Evolutionary conservation across 2,113 vertebrate species (phyloP).

Genomic region (Odocoileus virginianus): DNA sequence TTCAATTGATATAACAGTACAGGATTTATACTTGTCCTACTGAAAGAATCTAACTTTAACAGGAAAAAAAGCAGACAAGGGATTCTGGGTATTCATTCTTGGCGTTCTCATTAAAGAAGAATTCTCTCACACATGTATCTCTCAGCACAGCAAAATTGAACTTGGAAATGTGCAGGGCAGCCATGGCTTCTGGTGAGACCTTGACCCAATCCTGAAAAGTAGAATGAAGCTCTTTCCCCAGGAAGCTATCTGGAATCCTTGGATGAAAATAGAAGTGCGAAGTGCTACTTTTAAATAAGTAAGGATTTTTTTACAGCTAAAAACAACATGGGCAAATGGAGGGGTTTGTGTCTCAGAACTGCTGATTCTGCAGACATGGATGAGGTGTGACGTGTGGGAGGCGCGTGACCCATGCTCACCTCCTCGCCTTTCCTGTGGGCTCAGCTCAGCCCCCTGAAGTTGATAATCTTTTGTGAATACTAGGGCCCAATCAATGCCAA

Average conservation of each 20-base stretch:
- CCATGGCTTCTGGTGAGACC: background rate
- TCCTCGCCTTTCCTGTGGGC: background rate
- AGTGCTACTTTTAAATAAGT: conserved; percentile 46
- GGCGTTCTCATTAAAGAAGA: background rate
- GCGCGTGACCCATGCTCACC: background rate
- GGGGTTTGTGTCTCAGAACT: background rate
- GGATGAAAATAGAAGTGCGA: conserved; percentile 29
- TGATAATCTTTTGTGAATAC: background rate
- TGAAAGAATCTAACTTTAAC: background rate
- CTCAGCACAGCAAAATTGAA: background rate
- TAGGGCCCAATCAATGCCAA: background rate
- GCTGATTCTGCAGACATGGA: background rate
- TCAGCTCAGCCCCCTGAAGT: background rate
- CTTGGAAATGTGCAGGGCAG: background rate
- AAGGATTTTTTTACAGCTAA: conserved; percentile 41
- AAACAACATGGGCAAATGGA: conserved; percentile 21
- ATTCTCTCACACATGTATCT: background rate
- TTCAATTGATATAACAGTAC: background rate
- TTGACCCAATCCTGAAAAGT: conserved; percentile 22
- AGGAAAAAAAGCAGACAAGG: background rate
- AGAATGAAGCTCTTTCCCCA: conserved; percentile 13
- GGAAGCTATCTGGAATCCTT: conserved; percentile 19
- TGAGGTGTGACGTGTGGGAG: background rate
- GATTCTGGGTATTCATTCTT: background rate
- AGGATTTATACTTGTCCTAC: background rate